Percentiles rank a stretch among this genome's conserved stretches.
Evolutionary conservation across 1,140 invertebrate genomes (phyloP).

Genomic region (Drosophila sulfurigaster): DNA sequence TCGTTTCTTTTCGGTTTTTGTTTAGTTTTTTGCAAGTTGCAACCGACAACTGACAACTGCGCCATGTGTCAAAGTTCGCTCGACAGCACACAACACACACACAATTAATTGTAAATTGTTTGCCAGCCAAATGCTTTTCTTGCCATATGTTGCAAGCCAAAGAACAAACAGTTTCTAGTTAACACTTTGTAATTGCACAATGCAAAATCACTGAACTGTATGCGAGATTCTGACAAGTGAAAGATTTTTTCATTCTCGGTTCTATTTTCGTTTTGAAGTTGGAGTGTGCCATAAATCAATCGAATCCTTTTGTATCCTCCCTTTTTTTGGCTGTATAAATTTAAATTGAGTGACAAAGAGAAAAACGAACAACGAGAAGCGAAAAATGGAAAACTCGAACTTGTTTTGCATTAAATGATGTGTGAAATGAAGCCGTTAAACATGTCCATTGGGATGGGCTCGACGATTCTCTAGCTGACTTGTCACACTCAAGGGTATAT

Average conservation of each 20-base stretch:
- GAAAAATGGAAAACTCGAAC: conserved; percentile 37
- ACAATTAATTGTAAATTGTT: conserved; percentile 40
- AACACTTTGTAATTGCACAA: conserved; percentile 79
- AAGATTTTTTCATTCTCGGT: conserved; percentile 47
- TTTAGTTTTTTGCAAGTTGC: conserved; percentile 31
- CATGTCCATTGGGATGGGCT: conserved; percentile 65
- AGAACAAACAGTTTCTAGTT: conserved; percentile 61
- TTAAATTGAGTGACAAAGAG: conserved; percentile 77
- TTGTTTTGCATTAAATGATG: conserved; percentile 83
- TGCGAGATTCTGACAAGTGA: conserved; percentile 64
- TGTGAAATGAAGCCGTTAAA: conserved; percentile 83
- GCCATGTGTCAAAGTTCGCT: conserved; percentile 56
- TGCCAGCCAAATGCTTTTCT: conserved; percentile 25
- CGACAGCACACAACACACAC: conserved; percentile 33
- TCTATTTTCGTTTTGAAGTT: background rate
- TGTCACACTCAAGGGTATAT: conserved; percentile 47
- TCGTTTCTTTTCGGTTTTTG: conserved; percentile 7
- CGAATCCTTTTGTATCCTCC: conserved; percentile 21
- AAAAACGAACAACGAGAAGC: conserved; percentile 35
- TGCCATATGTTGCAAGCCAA: conserved; percentile 33
- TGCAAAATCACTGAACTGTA: conserved; percentile 74
- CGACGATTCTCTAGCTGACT: conserved; percentile 28
- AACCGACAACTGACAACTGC: conserved; percentile 35
- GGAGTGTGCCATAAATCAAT: conserved; percentile 76
- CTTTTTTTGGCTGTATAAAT: conserved; percentile 61